Evolutionary conservation across 1,140 invertebrate genomes (phyloP).

Genomic region (Drosophila arawakana): DNA sequence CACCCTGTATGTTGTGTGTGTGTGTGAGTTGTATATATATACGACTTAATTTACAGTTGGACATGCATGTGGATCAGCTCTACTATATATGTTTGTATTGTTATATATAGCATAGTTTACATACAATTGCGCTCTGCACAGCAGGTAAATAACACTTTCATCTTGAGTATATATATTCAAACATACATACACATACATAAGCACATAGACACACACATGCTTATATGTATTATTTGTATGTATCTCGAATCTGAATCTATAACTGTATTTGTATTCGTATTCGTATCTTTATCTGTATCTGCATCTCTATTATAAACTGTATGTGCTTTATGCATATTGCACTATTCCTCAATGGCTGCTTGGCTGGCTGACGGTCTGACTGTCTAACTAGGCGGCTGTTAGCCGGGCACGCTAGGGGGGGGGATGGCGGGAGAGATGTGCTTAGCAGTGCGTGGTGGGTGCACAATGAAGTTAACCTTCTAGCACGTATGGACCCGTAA

Average conservation of each 20-base stretch:
- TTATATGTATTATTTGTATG: conserved; percentile 66
- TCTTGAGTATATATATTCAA: conserved; percentile 79
- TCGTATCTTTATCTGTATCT: conserved; percentile 43
- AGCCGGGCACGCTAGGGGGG: conserved; percentile 20
- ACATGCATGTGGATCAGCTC: conserved; percentile 46
- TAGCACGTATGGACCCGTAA: conserved; percentile 82
- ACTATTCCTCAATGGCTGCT: conserved; percentile 74
- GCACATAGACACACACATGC: conserved; percentile 35
- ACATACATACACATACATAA: conserved; percentile 47
- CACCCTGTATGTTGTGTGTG: conserved; percentile 54
- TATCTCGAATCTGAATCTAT: conserved; percentile 25
- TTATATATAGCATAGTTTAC: conserved; percentile 55
- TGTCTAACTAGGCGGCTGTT: conserved; percentile 39
- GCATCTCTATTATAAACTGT: conserved; percentile 37
- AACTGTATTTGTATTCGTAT: conserved; percentile 31
- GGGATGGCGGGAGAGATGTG: neutral
- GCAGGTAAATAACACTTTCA: conserved; percentile 82
- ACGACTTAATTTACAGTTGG: conserved; percentile 15
- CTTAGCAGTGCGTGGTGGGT: neutral
- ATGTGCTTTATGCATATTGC: conserved; percentile 67
- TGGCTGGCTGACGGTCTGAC: conserved; percentile 53
- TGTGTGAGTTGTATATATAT: conserved; percentile 6
- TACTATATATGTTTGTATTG: conserved; percentile 37
- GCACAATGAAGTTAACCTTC: conserved; percentile 6
- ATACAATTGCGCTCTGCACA: conserved; percentile 84